Evolutionary conservation across 1,140 invertebrate genomes (phyloP), one percentile per base, ranked within the genome.

Genomic region (Phymastichus coffea): DNA sequence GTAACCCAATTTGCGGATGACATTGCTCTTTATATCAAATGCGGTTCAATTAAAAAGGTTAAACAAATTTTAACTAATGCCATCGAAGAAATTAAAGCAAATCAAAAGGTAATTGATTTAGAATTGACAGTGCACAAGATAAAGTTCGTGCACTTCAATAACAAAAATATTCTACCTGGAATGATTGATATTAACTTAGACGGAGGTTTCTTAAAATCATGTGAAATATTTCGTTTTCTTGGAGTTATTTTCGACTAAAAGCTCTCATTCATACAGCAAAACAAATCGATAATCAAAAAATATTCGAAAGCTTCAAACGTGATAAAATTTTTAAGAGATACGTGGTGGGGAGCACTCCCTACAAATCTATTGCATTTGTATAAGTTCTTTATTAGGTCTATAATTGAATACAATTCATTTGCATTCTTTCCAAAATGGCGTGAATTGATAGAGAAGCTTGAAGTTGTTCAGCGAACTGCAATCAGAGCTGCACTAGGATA

Each of bases 371-470:
- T 66, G 3, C 30, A 4, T 14, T 22, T 63, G n/a, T 61, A 66
- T 49, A 63, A 60, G 51, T 49, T 56, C 4, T 51, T 48, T 25
- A 53, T 51, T 9, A 49, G 64, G 12, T 15, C 57, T 28, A 55
- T 23, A 9, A 23, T 66, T 9, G 64, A 66, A 15, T 47, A 47
- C n/a, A n/a, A 23, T 3, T 26, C 10, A 4, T 47, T 47, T 15
- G 26, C 26, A 17, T 26, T 26, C n/a, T 47, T 14, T 15, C 23
- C 23, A 14, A 47, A 6, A 26, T 14, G 26, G n/a, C 25, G 26
- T 26, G 14, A 26, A 3, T 15, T 6, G 6, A 14, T n/a, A 47
- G 22, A 47, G 28, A 62, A 15, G 40, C 37, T 44, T 41, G 49
- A 41, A 53, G 28, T 6, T 9, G 26, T 41, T 15, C 35, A 53